phyloP scores from a whole-genome alignment of 2,888 invertebrate genomes.

The Drosophila monieri region DNA sequence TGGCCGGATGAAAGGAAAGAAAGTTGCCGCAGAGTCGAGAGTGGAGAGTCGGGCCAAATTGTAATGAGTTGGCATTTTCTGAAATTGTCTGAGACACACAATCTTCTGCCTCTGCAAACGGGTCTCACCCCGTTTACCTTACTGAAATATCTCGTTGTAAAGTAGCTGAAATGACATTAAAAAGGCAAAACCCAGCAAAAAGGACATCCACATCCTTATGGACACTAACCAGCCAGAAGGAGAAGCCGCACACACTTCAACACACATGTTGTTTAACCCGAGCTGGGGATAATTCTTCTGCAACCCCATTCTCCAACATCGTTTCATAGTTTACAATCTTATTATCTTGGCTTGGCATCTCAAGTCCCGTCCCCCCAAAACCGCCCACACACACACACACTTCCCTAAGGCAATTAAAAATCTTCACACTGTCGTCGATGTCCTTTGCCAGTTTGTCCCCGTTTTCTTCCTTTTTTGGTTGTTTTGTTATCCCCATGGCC shows the following conservation, averaged over 20 bases:
- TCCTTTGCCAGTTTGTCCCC: constrained; percentile 58
- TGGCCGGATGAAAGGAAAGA: constrained; percentile 16
- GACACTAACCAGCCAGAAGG: constrained; percentile 41
- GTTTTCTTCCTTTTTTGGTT: constrained; percentile 37
- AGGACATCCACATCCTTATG: constrained; percentile 44
- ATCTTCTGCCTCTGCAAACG: constrained; percentile 11
- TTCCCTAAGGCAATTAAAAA: constrained; percentile 73
- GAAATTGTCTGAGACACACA: constrained; percentile 56
- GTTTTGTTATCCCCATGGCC: constrained; percentile 38
- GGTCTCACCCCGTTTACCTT: not conserved
- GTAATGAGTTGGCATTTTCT: constrained; percentile 75
- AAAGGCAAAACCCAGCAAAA: constrained; percentile 58
- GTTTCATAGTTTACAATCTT: constrained; percentile 73
- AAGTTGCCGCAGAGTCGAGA: constrained; percentile 35
- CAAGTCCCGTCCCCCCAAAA: constrained; percentile 29
- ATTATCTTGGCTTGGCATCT: constrained; percentile 69
- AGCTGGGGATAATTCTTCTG: constrained; percentile 48
- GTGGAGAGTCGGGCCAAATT: constrained; percentile 61
- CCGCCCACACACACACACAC: constrained; percentile 11
- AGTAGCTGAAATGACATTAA: constrained; percentile 76
- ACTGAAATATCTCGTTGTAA: constrained; percentile 52
- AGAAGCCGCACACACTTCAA: constrained; percentile 1
- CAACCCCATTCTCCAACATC: constrained; percentile 21
- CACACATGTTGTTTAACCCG: constrained; percentile 43
- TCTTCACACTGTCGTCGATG: constrained; percentile 62